Base-by-base conservation (phyloP, 2,888 invertebrate genomes). In the Conus canariensis region DNA sequence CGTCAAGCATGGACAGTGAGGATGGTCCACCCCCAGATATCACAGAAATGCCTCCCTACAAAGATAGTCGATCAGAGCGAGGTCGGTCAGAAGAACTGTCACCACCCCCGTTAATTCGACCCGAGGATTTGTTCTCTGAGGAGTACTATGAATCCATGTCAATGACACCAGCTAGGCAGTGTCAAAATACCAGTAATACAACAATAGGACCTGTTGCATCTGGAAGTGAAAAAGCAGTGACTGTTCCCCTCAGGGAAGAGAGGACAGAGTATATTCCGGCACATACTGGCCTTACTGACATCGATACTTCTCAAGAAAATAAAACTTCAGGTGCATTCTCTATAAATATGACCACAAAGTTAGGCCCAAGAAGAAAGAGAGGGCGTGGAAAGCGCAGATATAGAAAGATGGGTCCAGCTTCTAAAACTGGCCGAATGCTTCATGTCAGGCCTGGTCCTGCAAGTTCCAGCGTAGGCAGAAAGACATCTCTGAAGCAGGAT, bases 111-210 rank as follows among this genome's bases (percentile, higher is more conserved):
- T 67, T 89, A 8, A 89, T 89, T 25, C 74, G 74, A 16, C 89
- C 89, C 14, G 89, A 89, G 59, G 89, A 89, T 89, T 85, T 83
- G 8, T 89, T 85, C 58, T 89, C 89, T 74, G 89, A 56, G 59
- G 60, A 89, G 58, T 89, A 89, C 19, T 89, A 64, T 70, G 67
- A 59, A 87, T 87, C 88, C 59, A 45, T 88, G 88, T 16, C 88
- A 64, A 64, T 8, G 22, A 19, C 30, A n/a, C 14, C 64, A 74
- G 56, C 25, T 80, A 14, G 9, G 25, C 74, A n/a, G 4, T 16
- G 60, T 22, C 88, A 6, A n/a, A 16, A 58, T n/a, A 59, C 19
- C 45, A 67, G 60, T 9, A 58, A 12, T 16, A 19, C 25, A 77
- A 7, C 60, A 25, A 5, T 14, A 25, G 45, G 45, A 7, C 16